These are phyloP conservation scores for Salvelinus sp. DNA, from an alignment of 2,113 vertebrate genomes.

Conservation along the genomic window DNA sequence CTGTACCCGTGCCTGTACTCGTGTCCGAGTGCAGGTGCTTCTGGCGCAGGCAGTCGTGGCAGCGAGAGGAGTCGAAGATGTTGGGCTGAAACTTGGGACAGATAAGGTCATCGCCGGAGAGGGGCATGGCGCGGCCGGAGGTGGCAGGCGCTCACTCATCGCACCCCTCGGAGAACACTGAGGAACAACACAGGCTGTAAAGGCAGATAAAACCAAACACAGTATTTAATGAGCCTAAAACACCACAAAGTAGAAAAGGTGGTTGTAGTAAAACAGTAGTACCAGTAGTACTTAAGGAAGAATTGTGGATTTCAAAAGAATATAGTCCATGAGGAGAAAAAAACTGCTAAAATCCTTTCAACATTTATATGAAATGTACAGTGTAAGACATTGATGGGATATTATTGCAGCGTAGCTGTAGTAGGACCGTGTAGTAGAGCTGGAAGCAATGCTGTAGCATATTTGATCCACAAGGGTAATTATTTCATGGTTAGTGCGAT, in stretches of 20 bases:
- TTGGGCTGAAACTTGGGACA: constrained; percentile 82
- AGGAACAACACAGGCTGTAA: neutral
- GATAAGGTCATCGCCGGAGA: constrained; percentile 56
- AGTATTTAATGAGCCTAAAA: neutral
- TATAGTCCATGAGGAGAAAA: no score
- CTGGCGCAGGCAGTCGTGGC: constrained; percentile 80
- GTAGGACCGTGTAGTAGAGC: no score
- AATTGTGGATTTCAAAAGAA: no score
- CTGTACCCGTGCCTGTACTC: constrained; percentile 23
- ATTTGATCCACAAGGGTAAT: neutral
- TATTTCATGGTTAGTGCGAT: constrained; percentile 34
- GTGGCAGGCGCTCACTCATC: constrained; percentile 39
- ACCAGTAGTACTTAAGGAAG: no score
- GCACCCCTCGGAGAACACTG: constrained; percentile 40
- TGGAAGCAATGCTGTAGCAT: neutral
- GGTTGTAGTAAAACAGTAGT: neutral
- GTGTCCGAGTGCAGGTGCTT: constrained; percentile 70
- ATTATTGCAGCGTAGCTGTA: no score
- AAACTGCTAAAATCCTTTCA: no score
- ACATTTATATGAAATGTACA: no score
- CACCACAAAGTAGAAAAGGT: neutral
- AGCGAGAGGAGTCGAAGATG: constrained; percentile 80
- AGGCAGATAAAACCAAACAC: constrained; percentile 1
- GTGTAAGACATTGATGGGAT: no score
- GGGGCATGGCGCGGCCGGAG: constrained; percentile 71